Conservation (phyloP, 1,140 invertebrate species). For the Platyscapa corneri region DNA sequence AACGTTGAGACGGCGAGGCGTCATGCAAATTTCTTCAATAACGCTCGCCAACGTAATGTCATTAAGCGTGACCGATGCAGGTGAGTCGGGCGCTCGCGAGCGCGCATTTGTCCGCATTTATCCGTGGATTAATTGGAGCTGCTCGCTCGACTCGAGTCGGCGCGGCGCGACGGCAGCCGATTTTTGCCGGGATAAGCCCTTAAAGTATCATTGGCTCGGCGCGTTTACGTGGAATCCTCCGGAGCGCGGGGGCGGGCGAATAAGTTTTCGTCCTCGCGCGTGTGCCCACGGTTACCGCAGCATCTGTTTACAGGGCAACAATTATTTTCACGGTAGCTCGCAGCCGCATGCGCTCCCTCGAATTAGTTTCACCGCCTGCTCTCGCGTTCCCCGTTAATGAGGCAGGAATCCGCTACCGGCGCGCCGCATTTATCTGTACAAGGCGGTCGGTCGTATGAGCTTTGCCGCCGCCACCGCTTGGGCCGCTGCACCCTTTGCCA, state of each 20-base stretch:
- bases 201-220: no score
- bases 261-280: background rate
- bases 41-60: no score
- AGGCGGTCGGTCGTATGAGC: constrained; percentile 1
- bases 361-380: constrained; percentile 43
- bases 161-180: no score
- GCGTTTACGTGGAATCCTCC: background rate
- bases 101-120: no score
- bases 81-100: no score
- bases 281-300: background rate
- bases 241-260: background rate
- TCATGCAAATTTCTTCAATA: no score
- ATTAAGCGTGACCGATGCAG: no score
- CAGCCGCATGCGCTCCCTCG: background rate
- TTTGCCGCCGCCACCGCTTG: background rate
- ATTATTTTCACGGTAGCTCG: constrained; percentile 44
- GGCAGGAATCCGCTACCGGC: constrained; percentile 46
- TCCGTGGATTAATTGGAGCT: no score
- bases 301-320: constrained; percentile 48
- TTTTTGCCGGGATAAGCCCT: no score
- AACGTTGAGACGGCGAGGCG: no score
- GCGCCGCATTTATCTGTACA: constrained; percentile 46
- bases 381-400: constrained; percentile 35
- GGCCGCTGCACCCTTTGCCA: background rate
- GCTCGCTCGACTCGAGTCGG: no score